Conservation (phyloP, 2,797 vertebrate genomes). For the Rallus crepitans region DNA sequence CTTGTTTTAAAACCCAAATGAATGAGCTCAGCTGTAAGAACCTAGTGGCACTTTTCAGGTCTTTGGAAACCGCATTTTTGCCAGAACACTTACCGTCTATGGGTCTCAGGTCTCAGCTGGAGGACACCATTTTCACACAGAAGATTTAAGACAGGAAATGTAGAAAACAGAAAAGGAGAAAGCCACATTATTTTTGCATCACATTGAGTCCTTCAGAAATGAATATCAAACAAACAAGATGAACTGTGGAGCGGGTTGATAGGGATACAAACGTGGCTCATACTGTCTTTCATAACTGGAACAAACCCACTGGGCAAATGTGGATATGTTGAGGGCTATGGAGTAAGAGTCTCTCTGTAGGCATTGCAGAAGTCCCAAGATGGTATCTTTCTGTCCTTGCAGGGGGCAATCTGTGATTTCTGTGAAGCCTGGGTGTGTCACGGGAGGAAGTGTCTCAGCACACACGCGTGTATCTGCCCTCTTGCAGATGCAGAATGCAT, state of each 20-base stretch:
- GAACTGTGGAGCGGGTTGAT: neutral
- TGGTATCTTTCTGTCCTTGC: neutral
- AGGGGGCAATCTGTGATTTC: slow-evolving; percentile 97
- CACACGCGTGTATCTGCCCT: slow-evolving; percentile 92
- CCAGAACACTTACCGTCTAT: neutral
- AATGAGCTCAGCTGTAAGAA: neutral
- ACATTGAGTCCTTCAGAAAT: neutral
- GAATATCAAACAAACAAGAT: neutral
- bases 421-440: slow-evolving; percentile 99
- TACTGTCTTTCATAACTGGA: neutral
- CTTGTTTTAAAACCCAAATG: neutral
- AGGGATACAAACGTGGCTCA: neutral
- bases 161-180: neutral
- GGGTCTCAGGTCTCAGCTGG: neutral
- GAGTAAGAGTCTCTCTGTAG: neutral
- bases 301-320: neutral
- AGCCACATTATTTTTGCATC: neutral
- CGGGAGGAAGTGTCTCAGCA: slow-evolving; percentile 93
- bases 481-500: slow-evolving; percentile 93
- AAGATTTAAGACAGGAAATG: neutral
- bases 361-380: neutral
- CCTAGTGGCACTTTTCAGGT: neutral
- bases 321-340: neutral
- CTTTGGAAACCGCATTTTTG: neutral
- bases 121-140: neutral